Percentiles rank a stretch among this genome's conserved stretches.
phyloP scores from a whole-genome alignment of 1,140 invertebrate genomes.

The Hesperophylax magnus region DNA sequence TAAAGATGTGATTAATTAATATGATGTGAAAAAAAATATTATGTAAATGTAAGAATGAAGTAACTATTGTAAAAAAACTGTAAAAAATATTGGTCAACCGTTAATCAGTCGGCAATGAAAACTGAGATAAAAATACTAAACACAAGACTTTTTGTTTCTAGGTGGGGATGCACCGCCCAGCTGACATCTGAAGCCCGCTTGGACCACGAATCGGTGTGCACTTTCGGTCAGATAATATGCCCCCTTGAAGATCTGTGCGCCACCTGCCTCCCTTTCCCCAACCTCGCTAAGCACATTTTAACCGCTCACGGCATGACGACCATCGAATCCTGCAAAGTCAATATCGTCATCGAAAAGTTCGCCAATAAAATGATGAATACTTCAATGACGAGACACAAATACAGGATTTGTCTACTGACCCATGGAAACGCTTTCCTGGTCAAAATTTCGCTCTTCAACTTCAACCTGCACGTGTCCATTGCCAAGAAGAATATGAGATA shows the following conservation, averaged over 20 bases:
- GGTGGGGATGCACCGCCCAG: slow-evolving; percentile 65
- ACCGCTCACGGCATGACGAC: slow-evolving; percentile 65
- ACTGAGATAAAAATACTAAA: neutral
- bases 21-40: no score
- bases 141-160: slow-evolving; percentile 55
- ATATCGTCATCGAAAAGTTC: slow-evolving; percentile 68
- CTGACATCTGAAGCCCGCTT: slow-evolving; percentile 62
- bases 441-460: slow-evolving; percentile 68
- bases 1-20: no score
- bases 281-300: slow-evolving; percentile 64
- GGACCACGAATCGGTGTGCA: slow-evolving; percentile 66
- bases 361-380: slow-evolving; percentile 67
- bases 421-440: slow-evolving; percentile 68
- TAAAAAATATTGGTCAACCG: neutral
- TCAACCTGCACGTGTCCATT: slow-evolving; percentile 65
- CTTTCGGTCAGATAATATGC: slow-evolving; percentile 66
- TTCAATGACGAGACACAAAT: slow-evolving; percentile 66
- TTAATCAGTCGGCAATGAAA: neutral
- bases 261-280: slow-evolving; percentile 63
- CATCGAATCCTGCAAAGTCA: slow-evolving; percentile 67
- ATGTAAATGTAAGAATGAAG: no score
- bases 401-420: slow-evolving; percentile 65
- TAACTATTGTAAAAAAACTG: neutral
- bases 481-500: slow-evolving; percentile 65
- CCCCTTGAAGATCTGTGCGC: slow-evolving; percentile 65